Evolutionary conservation across 2,797 vertebrate species (phyloP), one percentile per base, ranked within the genome.

Genomic region (Myotis myotis): DNA sequence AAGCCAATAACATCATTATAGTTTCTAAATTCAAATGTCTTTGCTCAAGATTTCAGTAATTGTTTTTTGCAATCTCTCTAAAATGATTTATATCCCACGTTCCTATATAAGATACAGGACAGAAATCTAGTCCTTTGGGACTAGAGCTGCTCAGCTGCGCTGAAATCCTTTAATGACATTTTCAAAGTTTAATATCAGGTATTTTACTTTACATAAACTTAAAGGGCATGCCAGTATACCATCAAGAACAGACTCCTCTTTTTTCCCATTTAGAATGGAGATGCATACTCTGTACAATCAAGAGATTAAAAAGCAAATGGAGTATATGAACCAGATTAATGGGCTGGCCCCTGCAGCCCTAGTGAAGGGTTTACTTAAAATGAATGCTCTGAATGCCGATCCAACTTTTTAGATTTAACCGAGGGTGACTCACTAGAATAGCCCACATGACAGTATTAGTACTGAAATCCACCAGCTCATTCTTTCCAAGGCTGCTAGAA

Each of bases 81-180:
- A 95, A 81, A 94, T 92, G 79, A 97, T 91, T 96, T 91, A 94
- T 90, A 76, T 66, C 68, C 74, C 49, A 82, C 33, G 68, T 81
- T 75, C 72, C 80, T 71, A 70, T 25, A 4, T 62, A 87, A 95
- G 28, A 44, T 36, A 87, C 33, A 93, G 74, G 64, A 89, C 89
- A 96, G 81, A 87, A 92, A 93, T 87, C 68, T 95, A 68, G 68
- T 80, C 87, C 71, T 82, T 19, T 2, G 79, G 74, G 79, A 95
- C 19, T 4, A 47, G 64, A 82, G 55, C 25, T 92, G 91, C 71
- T 88, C 79, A 87, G 89, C 84, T 80, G 36, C 84, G 79, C 49
- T 51, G 47, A 97, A 96, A 96, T 82, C 96, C 74, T 94, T 85
- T 72, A 80, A 71, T 93, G 84, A 96, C 80, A 93, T 96, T 96